Conservation (phyloP, 2,888 invertebrate species). For the Tetrapedia diversipes region DNA sequence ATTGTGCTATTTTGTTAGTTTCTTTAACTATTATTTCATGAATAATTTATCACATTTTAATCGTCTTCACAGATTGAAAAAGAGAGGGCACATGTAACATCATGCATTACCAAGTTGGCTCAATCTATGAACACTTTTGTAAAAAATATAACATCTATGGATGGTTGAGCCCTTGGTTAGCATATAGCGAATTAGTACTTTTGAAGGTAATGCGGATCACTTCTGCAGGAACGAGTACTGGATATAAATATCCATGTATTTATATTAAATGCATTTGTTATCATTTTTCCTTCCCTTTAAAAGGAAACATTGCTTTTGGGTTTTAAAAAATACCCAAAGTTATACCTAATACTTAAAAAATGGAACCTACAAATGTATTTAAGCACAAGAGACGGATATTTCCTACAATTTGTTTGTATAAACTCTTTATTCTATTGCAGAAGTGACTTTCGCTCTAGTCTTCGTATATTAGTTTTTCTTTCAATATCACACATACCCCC, state of each 20-base stretch:
- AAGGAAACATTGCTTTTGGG: constrained; percentile 53
- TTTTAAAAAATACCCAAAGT: constrained; percentile 45
- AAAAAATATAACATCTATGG: constrained; percentile 82
- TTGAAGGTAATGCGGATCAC: constrained; percentile 69
- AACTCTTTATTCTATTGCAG: constrained; percentile 64
- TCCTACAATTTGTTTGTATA: constrained; percentile 62
- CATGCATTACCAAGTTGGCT: constrained; percentile 77
- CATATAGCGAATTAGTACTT: constrained; percentile 70
- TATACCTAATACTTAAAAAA: constrained; percentile 61
- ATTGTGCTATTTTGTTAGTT: constrained; percentile 80
- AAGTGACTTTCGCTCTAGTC: constrained; percentile 70
- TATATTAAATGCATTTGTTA: constrained; percentile 48
- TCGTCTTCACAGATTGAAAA: constrained; percentile 79
- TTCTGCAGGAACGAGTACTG: constrained; percentile 68
- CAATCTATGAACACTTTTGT: constrained; percentile 82
- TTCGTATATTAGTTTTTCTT: constrained; percentile 68
- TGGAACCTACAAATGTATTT: constrained; percentile 64
- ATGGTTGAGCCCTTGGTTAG: constrained; percentile 79
- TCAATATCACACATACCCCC: constrained; percentile 77
- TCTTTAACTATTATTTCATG: constrained; percentile 80
- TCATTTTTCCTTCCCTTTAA: constrained; percentile 32
- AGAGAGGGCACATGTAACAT: constrained; percentile 78
- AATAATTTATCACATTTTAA: constrained; percentile 81
- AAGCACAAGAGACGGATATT: constrained; percentile 50
- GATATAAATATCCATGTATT: constrained; percentile 53